Percentiles rank a stretch among this genome's conserved stretches.
Conservation (phyloP, 2,888 invertebrate genomes). For the Perithous albicinctus region DNA sequence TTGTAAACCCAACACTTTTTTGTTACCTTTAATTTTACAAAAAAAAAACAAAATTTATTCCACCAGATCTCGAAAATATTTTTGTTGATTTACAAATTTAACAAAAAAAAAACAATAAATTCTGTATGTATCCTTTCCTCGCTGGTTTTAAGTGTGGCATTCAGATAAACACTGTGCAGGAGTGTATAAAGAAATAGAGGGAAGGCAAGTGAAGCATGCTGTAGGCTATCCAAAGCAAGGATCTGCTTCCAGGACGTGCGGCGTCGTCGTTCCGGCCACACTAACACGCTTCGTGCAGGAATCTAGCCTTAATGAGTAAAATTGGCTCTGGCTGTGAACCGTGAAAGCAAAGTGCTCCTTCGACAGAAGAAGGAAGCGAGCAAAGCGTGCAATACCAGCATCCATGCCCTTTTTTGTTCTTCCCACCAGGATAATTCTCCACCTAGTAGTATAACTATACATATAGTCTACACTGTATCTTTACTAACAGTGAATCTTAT, state of each 20-base stretch:
- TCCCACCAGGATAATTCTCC: conserved; percentile 20
- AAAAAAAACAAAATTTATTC: not conserved
- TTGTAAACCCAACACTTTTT: too few species aligned
- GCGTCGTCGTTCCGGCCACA: conserved; percentile 60
- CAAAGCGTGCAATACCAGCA: conserved; percentile 50
- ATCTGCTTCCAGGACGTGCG: conserved; percentile 77
- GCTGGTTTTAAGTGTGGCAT: not conserved
- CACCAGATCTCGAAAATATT: too few species aligned
- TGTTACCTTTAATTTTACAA: too few species aligned
- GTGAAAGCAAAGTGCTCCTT: conserved; percentile 38
- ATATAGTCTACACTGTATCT: not conserved
- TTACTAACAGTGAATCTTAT: conserved; percentile 33
- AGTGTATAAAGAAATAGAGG: conserved; percentile 24
- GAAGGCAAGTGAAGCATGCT: conserved; percentile 67
- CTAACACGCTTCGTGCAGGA: conserved; percentile 80
- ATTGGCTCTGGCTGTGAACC: conserved; percentile 73
- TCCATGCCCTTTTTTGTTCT: conserved; percentile 50
- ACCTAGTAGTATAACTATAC: not conserved
- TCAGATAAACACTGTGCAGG: not conserved
- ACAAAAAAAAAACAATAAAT: not conserved
- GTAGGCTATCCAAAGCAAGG: conserved; percentile 78
- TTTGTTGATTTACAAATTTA: too few species aligned
- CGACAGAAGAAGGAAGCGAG: conserved; percentile 44
- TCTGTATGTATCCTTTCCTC: not conserved
- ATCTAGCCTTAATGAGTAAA: conserved; percentile 84